Percentiles rank a stretch among this genome's conserved stretches.
Evolutionary conservation across 2,113 vertebrate genomes (phyloP).

Genomic region (Geococcyx californianus): DNA sequence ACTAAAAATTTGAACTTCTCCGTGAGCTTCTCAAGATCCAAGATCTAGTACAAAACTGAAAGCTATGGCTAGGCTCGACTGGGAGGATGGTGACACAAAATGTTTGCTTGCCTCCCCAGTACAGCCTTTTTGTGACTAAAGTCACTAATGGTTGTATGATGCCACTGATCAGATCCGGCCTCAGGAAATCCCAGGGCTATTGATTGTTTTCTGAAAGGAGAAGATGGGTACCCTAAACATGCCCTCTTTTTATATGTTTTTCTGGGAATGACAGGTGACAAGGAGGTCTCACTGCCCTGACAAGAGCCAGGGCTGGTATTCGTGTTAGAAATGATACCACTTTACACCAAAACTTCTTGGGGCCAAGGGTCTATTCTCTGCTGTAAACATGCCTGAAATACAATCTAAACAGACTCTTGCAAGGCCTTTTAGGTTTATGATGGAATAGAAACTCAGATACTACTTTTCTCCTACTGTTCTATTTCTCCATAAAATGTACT

Average conservation of each 20-base stretch:
- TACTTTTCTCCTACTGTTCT: too few relatives aligned
- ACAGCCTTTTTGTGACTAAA: not conserved
- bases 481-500: too few relatives aligned
- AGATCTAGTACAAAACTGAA: not conserved
- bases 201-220: not conserved
- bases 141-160: not conserved
- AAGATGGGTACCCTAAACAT: not conserved
- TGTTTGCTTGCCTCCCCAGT: not conserved
- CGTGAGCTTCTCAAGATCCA: not conserved
- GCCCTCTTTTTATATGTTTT: not conserved
- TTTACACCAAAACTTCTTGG: too few relatives aligned
- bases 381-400: too few relatives aligned
- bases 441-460: too few relatives aligned
- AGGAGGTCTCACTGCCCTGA: too few relatives aligned
- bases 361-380: too few relatives aligned
- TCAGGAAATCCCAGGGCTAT: not conserved
- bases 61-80: not conserved
- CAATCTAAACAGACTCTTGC: too few relatives aligned
- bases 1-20: not conserved
- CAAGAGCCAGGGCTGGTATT: too few relatives aligned
- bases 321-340: too few relatives aligned
- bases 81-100: not conserved
- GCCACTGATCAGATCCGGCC: not conserved
- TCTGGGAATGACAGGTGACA: too few relatives aligned
- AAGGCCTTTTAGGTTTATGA: too few relatives aligned